phyloP scores from a whole-genome alignment of 2,113 vertebrate species.

The Caranx ignobilis region DNA sequence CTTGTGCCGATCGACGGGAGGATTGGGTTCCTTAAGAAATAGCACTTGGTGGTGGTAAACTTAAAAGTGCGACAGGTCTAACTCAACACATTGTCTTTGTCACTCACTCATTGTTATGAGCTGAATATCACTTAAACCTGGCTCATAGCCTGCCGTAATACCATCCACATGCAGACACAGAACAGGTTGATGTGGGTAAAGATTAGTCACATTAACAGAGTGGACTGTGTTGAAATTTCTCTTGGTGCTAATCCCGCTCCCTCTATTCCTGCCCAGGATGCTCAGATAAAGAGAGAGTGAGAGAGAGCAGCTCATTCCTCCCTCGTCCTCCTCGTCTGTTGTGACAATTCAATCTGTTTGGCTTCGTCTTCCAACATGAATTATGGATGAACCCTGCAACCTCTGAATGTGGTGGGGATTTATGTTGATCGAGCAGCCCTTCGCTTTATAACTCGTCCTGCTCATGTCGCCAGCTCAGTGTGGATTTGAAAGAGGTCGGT shows the following conservation, averaged over 20 bases:
- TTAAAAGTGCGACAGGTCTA: too few relatives aligned
- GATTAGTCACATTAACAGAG: slow-evolving; percentile 27
- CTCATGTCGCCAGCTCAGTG: slow-evolving; percentile 37
- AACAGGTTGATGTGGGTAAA: slow-evolving; percentile 13
- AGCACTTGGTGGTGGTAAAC: too few relatives aligned
- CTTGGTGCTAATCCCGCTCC: slow-evolving; percentile 39
- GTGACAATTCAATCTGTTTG: slow-evolving; percentile 75
- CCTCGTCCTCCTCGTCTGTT: slow-evolving; percentile 30
- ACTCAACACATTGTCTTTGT: too few relatives aligned
- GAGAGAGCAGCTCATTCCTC: slow-evolving; percentile 32
- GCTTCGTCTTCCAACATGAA: slow-evolving; percentile 56
- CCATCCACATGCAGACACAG: neutral
- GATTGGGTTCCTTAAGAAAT: too few relatives aligned
- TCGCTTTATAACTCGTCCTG: slow-evolving; percentile 36
- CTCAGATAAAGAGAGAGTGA: neutral
- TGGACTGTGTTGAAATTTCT: slow-evolving; percentile 3
- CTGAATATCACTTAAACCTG: too few relatives aligned
- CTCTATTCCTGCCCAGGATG: slow-evolving; percentile 36
- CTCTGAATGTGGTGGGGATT: slow-evolving; percentile 54
- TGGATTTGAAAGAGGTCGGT: slow-evolving; percentile 49
- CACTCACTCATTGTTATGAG: too few relatives aligned
- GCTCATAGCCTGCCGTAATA: neutral
- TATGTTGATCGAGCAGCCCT: slow-evolving; percentile 52
- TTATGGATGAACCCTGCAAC: slow-evolving; percentile 70
- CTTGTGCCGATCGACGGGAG: too few relatives aligned